A percentile compares a stretch with the other conserved stretches of the same genome.
phyloP scores from a whole-genome alignment of 2,797 vertebrate genomes.

The Protonibea diacanthus region DNA sequence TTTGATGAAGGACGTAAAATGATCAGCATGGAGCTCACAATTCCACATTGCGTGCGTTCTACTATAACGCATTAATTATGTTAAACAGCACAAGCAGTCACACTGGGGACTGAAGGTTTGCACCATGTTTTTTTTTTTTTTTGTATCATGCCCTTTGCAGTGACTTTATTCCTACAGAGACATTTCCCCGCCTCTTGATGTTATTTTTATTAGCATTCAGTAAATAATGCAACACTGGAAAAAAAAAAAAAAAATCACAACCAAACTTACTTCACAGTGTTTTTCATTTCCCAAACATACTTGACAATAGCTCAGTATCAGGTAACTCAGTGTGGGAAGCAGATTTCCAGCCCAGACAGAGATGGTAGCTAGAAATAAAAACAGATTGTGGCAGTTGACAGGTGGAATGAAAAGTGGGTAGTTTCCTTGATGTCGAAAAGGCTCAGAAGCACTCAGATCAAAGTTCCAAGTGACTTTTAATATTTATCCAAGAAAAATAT shows the following conservation, averaged over 20 bases:
- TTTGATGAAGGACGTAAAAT: slow-evolving; percentile 46
- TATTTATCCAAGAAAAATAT: slow-evolving; percentile 79
- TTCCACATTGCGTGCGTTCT: slow-evolving; percentile 24
- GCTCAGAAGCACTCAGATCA: slow-evolving; percentile 77
- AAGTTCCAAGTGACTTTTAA: slow-evolving; percentile 79
- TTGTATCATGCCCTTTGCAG: slow-evolving; percentile 10
- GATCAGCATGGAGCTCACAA: slow-evolving; percentile 34
- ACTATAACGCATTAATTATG: slow-evolving; percentile 35
- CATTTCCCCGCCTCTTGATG: slow-evolving; percentile 50
- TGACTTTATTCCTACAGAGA: slow-evolving; percentile 40
- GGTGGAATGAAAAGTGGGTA: slow-evolving; percentile 76
- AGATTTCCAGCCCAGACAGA: slow-evolving; percentile 70
- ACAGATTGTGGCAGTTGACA: slow-evolving; percentile 80
- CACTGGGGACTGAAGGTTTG: slow-evolving; percentile 23
- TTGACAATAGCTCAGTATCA: slow-evolving; percentile 74
- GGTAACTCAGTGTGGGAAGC: slow-evolving; percentile 51
- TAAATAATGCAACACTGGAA: slow-evolving; percentile 63
- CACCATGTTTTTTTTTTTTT: slow-evolving; percentile 15
- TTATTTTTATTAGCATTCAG: slow-evolving; percentile 73
- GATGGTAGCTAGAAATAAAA: slow-evolving; percentile 72
- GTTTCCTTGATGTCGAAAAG: slow-evolving; percentile 78
- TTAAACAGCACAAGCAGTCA: slow-evolving; percentile 25
- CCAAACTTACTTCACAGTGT: slow-evolving; percentile 63
- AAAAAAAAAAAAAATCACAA: slow-evolving; percentile 45
- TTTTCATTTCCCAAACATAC: slow-evolving; percentile 64